Evolutionary conservation across 2,113 vertebrate genomes (phyloP).

Genomic region (Sardina pilchardus): DNA sequence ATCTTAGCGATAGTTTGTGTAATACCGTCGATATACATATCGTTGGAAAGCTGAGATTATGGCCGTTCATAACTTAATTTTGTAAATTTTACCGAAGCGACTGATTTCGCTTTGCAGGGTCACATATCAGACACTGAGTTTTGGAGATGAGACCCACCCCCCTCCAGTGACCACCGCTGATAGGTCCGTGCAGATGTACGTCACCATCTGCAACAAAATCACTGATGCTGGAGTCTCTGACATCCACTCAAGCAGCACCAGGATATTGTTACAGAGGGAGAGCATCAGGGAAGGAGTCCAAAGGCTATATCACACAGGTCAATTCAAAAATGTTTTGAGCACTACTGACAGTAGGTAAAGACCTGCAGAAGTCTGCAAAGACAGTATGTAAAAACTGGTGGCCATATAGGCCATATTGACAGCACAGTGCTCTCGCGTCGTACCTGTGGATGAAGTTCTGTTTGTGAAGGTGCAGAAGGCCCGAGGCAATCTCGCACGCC

Average conservation of each 20-base stretch:
- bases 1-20: no score
- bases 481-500: slow-evolving; percentile 92
- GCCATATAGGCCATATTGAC: not conserved
- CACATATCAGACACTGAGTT: not conserved
- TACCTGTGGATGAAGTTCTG: slow-evolving; percentile 95
- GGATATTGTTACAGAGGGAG: slow-evolving; percentile 92
- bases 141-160: not conserved
- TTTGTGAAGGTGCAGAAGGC: slow-evolving; percentile 88
- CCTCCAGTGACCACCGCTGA: not conserved
- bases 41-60: no score
- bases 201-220: slow-evolving; percentile 98
- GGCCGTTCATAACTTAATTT: no score
- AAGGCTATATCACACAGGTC: not conserved
- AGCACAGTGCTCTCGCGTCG: slow-evolving; percentile 8
- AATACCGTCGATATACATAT: no score
- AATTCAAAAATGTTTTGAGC: not conserved
- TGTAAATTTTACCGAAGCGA: no score
- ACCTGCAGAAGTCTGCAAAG: not conserved
- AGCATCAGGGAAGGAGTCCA: slow-evolving; percentile 55
- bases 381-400: not conserved
- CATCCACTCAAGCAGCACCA: slow-evolving; percentile 96
- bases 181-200: slow-evolving; percentile 43
- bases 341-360: not conserved
- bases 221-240: slow-evolving; percentile 99
- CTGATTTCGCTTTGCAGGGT: no score